Evolutionary conservation across 1,140 invertebrate species (phyloP).

Genomic region (Zaprionus kolodkinae): DNA sequence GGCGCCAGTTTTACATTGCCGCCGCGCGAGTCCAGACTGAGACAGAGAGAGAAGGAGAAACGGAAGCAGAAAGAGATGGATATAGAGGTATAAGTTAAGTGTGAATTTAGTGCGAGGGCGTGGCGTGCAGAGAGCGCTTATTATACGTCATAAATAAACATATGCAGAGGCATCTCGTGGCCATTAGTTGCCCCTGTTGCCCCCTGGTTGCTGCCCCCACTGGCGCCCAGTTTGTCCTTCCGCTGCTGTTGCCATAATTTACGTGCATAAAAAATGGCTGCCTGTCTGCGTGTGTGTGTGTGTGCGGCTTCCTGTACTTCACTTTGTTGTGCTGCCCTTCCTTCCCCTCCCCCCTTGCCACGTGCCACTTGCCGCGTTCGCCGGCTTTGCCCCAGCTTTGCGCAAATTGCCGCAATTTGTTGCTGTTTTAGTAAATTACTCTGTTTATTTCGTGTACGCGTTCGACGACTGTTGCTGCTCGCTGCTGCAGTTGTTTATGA

Average conservation of each 20-base stretch:
- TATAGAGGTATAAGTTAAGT: slow-evolving; percentile 41
- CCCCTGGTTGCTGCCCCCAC: not conserved
- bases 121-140: slow-evolving; percentile 53
- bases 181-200: slow-evolving; percentile 55
- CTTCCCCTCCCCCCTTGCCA: slow-evolving; percentile 4
- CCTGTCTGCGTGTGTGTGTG: slow-evolving; percentile 24
- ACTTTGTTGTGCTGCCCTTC: slow-evolving; percentile 16
- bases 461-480: slow-evolving; percentile 23
- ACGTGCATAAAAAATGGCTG: slow-evolving; percentile 74
- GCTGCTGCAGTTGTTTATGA: slow-evolving; percentile 63
- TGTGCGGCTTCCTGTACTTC: slow-evolving; percentile 35
- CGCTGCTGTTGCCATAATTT: slow-evolving; percentile 65
- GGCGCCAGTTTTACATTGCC: slow-evolving; percentile 87
- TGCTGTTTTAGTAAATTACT: slow-evolving; percentile 83
- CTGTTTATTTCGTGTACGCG: slow-evolving; percentile 68
- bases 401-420: slow-evolving; percentile 81
- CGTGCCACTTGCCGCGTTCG: slow-evolving; percentile 59
- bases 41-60: slow-evolving; percentile 59
- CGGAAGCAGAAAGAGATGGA: not conserved
- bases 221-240: slow-evolving; percentile 39
- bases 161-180: slow-evolving; percentile 63
- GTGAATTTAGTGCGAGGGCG: slow-evolving; percentile 61
- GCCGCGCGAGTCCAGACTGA: slow-evolving; percentile 90
- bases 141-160: slow-evolving; percentile 82
- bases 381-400: slow-evolving; percentile 74